phyloP scores from a whole-genome alignment of 2,113 vertebrate species.

The Axis porcinus region DNA sequence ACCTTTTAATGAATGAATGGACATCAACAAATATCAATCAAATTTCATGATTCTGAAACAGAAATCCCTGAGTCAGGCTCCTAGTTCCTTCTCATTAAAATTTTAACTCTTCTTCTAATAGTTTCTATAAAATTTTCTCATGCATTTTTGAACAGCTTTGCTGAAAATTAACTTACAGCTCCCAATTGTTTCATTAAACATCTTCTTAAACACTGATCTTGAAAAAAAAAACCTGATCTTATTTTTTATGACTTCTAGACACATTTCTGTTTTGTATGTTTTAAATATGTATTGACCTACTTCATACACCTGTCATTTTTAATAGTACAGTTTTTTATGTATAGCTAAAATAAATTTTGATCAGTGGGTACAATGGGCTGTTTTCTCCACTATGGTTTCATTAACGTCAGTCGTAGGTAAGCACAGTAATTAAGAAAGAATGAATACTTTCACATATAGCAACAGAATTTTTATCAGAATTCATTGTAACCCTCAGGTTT shows the following conservation, averaged over 20 bases:
- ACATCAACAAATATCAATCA: conserved; percentile 8
- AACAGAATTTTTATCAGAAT: conserved; percentile 74
- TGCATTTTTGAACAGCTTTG: neutral
- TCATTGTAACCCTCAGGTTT: conserved; percentile 74
- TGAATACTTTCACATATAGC: conserved; percentile 68
- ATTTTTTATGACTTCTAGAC: conserved; percentile 20
- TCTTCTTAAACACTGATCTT: neutral
- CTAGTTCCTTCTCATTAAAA: conserved; percentile 14
- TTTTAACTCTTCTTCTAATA: neutral
- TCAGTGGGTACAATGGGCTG: conserved; percentile 57
- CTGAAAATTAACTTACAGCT: neutral
- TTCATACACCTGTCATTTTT: neutral
- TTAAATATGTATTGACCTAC: neutral
- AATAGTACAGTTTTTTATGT: conserved; percentile 47
- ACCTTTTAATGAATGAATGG: neutral
- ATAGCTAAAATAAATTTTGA: conserved; percentile 54
- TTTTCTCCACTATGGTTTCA: conserved; percentile 59
- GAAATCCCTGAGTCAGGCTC: conserved; percentile 31
- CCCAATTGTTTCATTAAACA: neutral
- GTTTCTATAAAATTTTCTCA: neutral
- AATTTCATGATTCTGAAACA: conserved; percentile 25
- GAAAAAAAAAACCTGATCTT: neutral
- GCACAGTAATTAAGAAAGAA: conserved; percentile 68
- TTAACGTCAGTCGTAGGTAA: conserved; percentile 60
- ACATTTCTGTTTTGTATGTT: neutral